Evolutionary conservation across 2,888 invertebrate species (phyloP), one percentile per base, ranked within the genome.

Genomic region (Lumbricus terrestris): DNA sequence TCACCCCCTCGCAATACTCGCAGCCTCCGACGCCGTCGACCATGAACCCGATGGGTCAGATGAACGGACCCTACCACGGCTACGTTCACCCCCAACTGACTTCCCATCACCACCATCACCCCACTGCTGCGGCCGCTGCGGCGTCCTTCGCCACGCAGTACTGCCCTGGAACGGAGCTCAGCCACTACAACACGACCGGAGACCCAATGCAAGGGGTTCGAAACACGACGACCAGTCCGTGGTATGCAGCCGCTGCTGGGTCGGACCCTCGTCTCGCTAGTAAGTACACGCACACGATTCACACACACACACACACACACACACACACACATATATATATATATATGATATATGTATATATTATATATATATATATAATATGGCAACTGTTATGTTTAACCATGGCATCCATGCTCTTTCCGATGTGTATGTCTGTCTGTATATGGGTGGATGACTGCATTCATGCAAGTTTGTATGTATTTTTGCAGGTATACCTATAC

Each of bases 191-290:
- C 85, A 13, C n/a, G n/a, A n/a, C 85, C 34, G 85, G 35, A 29
- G 85, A 85, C 23, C 85, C 85, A 34, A 85, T 85, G 85, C 85
- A 85, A 35, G 85, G 85, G 23, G 85, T 85, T 37, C 85, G 85
- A 35, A 85, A 85, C 85, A 85, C 85, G 34, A 89, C 54, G 34
- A 69, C 89, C 54, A 69, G 89, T 37, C 54, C 42, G 1, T 89
- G 89, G 89, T 89, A 89, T 29, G 34, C 89, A 35, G 47, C 90
- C 35, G 54, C n/a, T n/a, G n/a, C 54, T 47, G 82, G 69, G n/a
- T 54, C 90, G 8, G 90, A 90, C 37, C 90, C 90, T 38, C 42
- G 90, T 20, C 69, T 90, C n/a, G 82, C 90, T 82, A 90, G 90
- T 90, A 85, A 90, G 90, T 90, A 89, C 20, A 29, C 3, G 69